These are phyloP conservation scores for Glaucidium brasilianum DNA, from an alignment of 2,113 vertebrate species.

Conservation along the genomic window DNA sequence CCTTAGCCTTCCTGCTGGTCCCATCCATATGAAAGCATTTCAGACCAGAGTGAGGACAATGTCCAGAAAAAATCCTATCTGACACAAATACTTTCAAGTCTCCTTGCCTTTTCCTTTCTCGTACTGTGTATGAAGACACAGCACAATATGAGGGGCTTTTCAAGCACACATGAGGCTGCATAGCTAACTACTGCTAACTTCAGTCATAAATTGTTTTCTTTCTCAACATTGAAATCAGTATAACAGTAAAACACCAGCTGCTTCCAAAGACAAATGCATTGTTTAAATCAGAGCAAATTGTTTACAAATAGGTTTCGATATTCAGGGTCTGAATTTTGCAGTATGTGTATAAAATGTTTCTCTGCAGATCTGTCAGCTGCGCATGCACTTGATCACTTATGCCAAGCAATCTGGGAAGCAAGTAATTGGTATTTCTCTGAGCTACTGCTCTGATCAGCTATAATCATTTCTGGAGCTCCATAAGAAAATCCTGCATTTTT, in stretches of 20 bases:
- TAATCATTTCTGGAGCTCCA: not conserved
- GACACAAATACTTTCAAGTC: not conserved
- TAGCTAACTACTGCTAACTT: not conserved
- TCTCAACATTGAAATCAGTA: not conserved
- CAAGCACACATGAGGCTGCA: not conserved
- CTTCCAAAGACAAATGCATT: slow-evolving; percentile 40
- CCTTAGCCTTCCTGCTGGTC: not conserved
- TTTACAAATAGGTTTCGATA: slow-evolving; percentile 50
- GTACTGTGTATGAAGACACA: not conserved
- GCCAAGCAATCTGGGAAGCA: slow-evolving; percentile 17
- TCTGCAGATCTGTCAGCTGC: not conserved
- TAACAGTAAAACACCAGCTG: slow-evolving; percentile 50
- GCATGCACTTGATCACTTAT: not conserved
- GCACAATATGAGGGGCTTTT: not conserved
- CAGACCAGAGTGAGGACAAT: not conserved
- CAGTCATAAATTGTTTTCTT: slow-evolving; percentile 41
- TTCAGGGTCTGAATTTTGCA: slow-evolving; percentile 15
- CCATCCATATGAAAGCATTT: not conserved
- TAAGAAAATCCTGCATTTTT: slow-evolving; percentile 8
- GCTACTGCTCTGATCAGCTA: not conserved
- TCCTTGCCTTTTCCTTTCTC: not conserved
- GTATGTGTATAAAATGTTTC: not conserved
- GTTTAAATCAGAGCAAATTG: slow-evolving; percentile 49
- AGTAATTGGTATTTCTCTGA: slow-evolving; percentile 30
- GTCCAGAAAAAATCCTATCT: not conserved